A percentile compares a stretch with the other conserved stretches of the same genome.
Evolutionary conservation across 2,113 vertebrate species (phyloP).

Genomic region (Phoenicopterus ruber): DNA sequence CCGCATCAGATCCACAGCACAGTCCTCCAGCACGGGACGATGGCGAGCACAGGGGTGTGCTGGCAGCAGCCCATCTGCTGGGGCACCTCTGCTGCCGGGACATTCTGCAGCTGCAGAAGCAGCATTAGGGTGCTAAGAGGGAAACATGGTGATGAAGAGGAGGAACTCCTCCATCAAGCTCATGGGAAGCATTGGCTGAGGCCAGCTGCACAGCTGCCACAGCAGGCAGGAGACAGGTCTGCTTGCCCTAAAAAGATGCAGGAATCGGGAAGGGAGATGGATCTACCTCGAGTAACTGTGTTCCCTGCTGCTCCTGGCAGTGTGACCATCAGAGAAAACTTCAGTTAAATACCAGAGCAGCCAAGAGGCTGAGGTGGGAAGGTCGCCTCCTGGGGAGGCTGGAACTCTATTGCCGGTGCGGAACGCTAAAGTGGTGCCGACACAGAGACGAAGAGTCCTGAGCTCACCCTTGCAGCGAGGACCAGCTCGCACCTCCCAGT

Average conservation of each 20-base stretch:
- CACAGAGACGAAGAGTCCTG: not conserved
- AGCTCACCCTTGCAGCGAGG: fast-evolving
- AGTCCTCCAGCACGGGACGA: fast-evolving
- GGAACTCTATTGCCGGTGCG: fast-evolving
- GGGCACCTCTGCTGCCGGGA: not conserved
- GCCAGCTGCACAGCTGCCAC: not conserved
- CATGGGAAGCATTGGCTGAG: not conserved
- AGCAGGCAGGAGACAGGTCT: not conserved
- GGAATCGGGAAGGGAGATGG: not conserved
- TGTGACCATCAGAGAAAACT: too few species aligned
- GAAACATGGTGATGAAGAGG: not conserved
- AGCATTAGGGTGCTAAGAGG: not conserved
- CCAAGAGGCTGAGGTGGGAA: not conserved
- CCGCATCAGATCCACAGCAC: not conserved
- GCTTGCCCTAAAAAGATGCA: not conserved
- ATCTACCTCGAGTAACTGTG: not conserved
- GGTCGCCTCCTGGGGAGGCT: not conserved
- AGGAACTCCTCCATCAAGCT: not conserved
- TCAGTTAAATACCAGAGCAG: not conserved
- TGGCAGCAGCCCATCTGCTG: not conserved
- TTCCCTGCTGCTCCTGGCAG: too few species aligned
- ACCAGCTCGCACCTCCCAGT: fast-evolving
- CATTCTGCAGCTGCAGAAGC: not conserved
- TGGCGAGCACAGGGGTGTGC: not conserved
- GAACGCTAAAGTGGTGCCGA: not conserved